Evolutionary conservation across 2,113 vertebrate species (phyloP).

Genomic region (Hyaena hyaena): DNA sequence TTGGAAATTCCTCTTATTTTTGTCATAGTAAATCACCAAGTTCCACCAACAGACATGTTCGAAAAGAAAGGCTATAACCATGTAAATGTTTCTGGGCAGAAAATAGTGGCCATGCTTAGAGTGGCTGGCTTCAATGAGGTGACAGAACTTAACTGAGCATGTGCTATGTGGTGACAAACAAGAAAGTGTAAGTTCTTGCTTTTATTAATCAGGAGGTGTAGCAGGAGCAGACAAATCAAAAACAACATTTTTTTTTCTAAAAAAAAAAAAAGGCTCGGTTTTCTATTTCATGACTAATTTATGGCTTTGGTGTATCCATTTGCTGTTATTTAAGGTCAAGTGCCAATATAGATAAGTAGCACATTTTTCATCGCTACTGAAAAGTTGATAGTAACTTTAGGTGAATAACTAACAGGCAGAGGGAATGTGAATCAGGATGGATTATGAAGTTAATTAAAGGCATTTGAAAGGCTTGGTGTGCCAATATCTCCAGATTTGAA

Average conservation of each 20-base stretch:
- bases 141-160: not conserved
- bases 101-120: not conserved
- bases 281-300: constrained; percentile 37
- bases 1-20: constrained; percentile 5
- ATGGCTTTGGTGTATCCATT: constrained; percentile 38
- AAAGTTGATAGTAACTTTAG: constrained; percentile 67
- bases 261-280: not conserved
- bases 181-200: not conserved
- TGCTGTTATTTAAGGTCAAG: constrained; percentile 67
- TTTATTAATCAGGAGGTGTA: constrained; percentile 25
- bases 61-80: not conserved
- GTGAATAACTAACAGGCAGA: constrained; percentile 65
- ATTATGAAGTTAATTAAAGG: constrained; percentile 70
- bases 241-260: not conserved
- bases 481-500: constrained; percentile 20
- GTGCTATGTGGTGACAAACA: not conserved
- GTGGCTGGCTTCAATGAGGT: not conserved
- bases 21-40: not conserved
- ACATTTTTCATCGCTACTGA: constrained; percentile 60
- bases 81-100: not conserved
- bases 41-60: not conserved
- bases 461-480: constrained; percentile 42
- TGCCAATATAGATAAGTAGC: constrained; percentile 61
- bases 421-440: constrained; percentile 56
- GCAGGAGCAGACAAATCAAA: constrained; percentile 19